phyloP scores from a whole-genome alignment of 2,113 vertebrate genomes.

The Oncorhynchus nerka region DNA sequence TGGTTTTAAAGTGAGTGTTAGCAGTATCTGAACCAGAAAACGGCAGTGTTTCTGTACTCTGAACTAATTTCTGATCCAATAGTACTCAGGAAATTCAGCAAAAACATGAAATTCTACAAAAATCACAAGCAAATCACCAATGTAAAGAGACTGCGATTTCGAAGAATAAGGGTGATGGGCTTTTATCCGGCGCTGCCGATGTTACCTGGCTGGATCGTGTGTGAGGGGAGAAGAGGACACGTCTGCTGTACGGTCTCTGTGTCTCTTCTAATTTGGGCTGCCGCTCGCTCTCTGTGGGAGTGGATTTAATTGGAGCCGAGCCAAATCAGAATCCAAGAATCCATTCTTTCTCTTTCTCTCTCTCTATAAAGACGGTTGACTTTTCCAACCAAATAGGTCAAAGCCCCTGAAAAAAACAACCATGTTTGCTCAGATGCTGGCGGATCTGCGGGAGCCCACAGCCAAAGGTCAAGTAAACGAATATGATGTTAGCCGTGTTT shows the following conservation, averaged over 20 bases:
- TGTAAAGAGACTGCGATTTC: background rate
- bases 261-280: background rate
- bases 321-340: constrained; percentile 19
- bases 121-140: background rate
- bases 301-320: constrained; percentile 25
- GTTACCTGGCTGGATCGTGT: background rate
- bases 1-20: too few relatives aligned
- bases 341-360: constrained; percentile 20
- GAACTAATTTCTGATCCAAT: too few relatives aligned
- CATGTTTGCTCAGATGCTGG: constrained; percentile 1
- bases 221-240: background rate
- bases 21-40: too few relatives aligned
- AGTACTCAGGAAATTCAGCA: too few relatives aligned
- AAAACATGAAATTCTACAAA: background rate
- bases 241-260: background rate
- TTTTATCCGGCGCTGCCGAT: background rate
- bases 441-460: constrained; percentile 32
- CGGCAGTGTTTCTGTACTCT: too few relatives aligned
- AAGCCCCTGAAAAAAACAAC: constrained; percentile 53
- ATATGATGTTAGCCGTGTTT: constrained; percentile 23
- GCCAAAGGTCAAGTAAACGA: constrained; percentile 20
- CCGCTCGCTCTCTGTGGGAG: constrained; percentile 5
- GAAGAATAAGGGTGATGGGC: background rate
- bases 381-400: constrained; percentile 62
- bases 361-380: constrained; percentile 54